Base-by-base conservation (phyloP, 1,140 invertebrate genomes). In the Tetramorium simillimum region DNA sequence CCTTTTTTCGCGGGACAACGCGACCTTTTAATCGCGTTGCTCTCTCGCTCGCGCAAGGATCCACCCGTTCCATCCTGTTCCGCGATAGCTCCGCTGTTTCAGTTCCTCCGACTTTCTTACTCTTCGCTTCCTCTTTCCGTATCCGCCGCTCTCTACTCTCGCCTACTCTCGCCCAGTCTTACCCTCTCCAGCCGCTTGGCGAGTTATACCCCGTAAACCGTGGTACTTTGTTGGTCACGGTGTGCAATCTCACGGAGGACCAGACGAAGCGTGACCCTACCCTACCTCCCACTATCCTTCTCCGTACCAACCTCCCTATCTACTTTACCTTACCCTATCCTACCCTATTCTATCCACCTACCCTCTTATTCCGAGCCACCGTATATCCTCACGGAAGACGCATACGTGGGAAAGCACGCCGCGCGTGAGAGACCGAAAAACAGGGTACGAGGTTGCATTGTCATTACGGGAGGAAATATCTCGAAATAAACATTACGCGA, bases 181-280 rank as follows among this genome's bases (percentile, higher is more conserved):
- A 33, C 33, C 49, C 49, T 46, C 5, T 51, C 56, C 46, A 62
- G 63, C 87, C 86, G 72, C 82, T 84, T 70, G 63, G 81, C 87
- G 84, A 90, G 87, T 89, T 91, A 91, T 86, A 91, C 56, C 60
- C 86, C 87, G 87, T 91, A 90, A 91, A 92, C 87, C 89, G 86
- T 89, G 80, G 89, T 89, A 92, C 90, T 92, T 92, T 92, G 91
- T 92, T 91, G 91, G 90, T 91, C 90, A 92, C 89, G 91, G 90
- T 92, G 80, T 89, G 88, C 90, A 86, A 89, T 90, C 92, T 92
- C 91, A 92, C 88, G 82, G 85, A 92, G 91, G 86, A 82, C 80
- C 88, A 90, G 88, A 88, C 91, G 88, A 89, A 86, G 87, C 92
- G 86, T 92, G 90, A 92, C 67, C 72, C 62, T 24, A 85, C 46